Conservation (phyloP, 2,113 vertebrate species). For the Syngnathus scovelli region DNA sequence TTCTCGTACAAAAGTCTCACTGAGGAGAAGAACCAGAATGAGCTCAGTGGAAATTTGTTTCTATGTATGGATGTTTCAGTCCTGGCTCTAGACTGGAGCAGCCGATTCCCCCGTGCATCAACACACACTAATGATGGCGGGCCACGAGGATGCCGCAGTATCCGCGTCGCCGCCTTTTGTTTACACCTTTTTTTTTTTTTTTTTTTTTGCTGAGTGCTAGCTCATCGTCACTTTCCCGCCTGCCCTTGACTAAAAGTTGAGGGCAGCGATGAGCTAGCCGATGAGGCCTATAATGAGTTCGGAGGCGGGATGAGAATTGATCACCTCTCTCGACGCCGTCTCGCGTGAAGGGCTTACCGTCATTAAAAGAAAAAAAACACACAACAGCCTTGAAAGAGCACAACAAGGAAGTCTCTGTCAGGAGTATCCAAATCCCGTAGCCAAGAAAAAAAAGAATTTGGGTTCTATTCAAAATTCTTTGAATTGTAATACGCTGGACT, state of each 20-base stretch:
- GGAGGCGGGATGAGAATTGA: conserved; percentile 65
- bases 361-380: conserved; percentile 42
- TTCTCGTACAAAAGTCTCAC: neutral
- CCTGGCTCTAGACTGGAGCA: conserved; percentile 21
- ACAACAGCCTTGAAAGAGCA: neutral
- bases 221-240: conserved; percentile 38
- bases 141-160: conserved; percentile 11
- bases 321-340: conserved; percentile 59
- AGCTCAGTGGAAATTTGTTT: conserved; percentile 2
- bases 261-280: conserved; percentile 40
- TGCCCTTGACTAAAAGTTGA: conserved; percentile 64
- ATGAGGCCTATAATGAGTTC: conserved; percentile 67
- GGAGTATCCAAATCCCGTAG: no score
- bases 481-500: neutral
- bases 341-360: conserved; percentile 55
- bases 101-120: conserved; percentile 29
- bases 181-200: conserved; percentile 42
- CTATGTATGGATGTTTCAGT: conserved; percentile 36
- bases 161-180: conserved; percentile 34
- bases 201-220: conserved; percentile 29
- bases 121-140: conserved; percentile 29
- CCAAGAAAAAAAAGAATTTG: neutral
- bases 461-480: neutral
- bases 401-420: neutral
- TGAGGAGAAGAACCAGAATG: neutral